A percentile compares a stretch with the other conserved stretches of the same genome.
These are phyloP conservation scores for Antheraea assamensis DNA, from an alignment of 2,888 invertebrate genomes.

Conservation along the genomic window DNA sequence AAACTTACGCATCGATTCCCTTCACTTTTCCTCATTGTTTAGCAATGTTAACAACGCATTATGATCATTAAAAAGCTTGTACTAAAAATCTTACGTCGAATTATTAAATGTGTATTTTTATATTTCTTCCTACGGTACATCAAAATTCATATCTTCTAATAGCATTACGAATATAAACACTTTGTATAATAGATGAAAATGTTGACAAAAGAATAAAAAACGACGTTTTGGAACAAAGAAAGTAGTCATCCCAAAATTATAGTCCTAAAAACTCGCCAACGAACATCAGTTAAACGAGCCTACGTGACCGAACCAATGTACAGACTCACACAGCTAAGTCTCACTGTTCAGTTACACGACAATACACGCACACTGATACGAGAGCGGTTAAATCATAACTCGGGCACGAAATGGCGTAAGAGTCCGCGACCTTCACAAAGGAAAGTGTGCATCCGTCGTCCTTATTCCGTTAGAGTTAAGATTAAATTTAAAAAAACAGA, in stretches of 20 bases:
- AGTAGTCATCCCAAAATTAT: slow-evolving; percentile 35
- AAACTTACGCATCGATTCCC: not conserved
- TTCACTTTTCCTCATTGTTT: not conserved
- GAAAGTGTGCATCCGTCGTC: slow-evolving; percentile 61
- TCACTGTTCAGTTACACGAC: slow-evolving; percentile 44
- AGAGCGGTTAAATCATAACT: slow-evolving; percentile 58
- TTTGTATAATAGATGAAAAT: not conserved
- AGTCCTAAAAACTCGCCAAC: slow-evolving; percentile 62
- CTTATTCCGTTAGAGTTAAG: slow-evolving; percentile 38
- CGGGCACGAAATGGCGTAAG: slow-evolving; percentile 46
- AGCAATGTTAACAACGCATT: not conserved
- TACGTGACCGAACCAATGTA: slow-evolving; percentile 77
- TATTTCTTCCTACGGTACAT: not conserved
- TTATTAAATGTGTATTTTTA: not conserved
- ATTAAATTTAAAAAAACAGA: slow-evolving; percentile 39
- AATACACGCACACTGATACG: slow-evolving; percentile 54
- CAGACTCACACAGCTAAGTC: slow-evolving; percentile 56
- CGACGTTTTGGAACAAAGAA: slow-evolving; percentile 51
- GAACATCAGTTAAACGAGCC: slow-evolving; percentile 59
- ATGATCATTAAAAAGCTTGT: not conserved
- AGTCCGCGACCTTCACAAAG: slow-evolving; percentile 77
- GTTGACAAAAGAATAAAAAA: slow-evolving; percentile 19
- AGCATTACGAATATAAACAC: not conserved
- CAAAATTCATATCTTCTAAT: not conserved
- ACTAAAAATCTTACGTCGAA: not conserved